Evolutionary conservation across 2,113 vertebrate genomes (phyloP), one percentile per base, ranked within the genome.

Genomic region (Myanophis thanlyinensis): DNA sequence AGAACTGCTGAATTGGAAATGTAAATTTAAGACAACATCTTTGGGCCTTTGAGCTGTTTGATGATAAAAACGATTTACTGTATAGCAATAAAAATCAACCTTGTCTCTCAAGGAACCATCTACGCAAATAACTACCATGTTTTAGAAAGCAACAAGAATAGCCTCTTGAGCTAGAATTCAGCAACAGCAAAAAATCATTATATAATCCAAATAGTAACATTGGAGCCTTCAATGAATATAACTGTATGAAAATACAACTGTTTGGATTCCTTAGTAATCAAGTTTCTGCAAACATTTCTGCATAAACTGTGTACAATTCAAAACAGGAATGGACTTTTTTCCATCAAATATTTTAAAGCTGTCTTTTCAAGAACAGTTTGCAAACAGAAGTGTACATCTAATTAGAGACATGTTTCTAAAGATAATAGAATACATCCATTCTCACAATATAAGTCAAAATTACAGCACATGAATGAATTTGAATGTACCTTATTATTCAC

Each of bases 401-500:
- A 10, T 54, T 47, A 92, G 49, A 54, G 48, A 8, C 25, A 94
- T 85, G 13, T 94, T 0, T 51, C 87, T 54, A 30, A 5, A 15
- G 84, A 35, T 44, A 94, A 87, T 5, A 86, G 48, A 25, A 91
- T 27, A 53, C 49, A 40, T 91, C 67, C n/a, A 90, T 51, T 20
- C 30, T n/a, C 23, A 49, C 73, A 40, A 30, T 49, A 35, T 46
- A 80, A 44, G 73, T 48, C 80, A 94, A 95, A 85, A 93, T 86
- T 59, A 95, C 86, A 56, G 89, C 91, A 0, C 30, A 93, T 87
- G 27, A 95, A 67, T 18, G 93, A 88, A 94, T 94, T 87, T 91
- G 94, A 95, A 44, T 94, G 93, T 1, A 91, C 40, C 30, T 92
- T 92, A 54, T 80, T 92, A 93, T 91, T 93, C 40, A 93, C 91